phyloP scores from a whole-genome alignment of 2,113 vertebrate genomes.

The Corapipo altera region DNA sequence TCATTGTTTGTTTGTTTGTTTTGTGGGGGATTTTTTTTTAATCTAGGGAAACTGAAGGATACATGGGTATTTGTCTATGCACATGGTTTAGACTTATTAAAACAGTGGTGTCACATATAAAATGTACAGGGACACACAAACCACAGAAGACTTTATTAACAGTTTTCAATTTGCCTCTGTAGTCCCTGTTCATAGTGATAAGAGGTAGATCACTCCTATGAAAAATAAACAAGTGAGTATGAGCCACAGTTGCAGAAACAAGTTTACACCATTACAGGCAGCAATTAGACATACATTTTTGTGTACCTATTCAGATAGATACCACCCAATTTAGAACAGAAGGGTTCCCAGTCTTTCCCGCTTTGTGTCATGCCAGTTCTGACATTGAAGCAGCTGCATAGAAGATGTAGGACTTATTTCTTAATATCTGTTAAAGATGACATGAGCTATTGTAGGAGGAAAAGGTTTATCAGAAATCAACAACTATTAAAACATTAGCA shows the following conservation, averaged over 20 bases:
- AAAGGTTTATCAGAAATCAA: neutral
- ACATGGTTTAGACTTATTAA: neutral
- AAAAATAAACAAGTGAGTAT: neutral
- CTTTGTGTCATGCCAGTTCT: neutral
- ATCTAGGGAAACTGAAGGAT: neutral
- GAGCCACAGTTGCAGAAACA: neutral
- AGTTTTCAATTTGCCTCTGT: neutral
- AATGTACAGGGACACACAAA: neutral
- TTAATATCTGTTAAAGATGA: neutral
- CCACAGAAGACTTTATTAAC: neutral
- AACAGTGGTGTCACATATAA: neutral
- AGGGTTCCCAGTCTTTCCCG: neutral
- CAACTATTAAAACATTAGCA: neutral
- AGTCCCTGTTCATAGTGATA: neutral
- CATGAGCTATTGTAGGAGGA: neutral
- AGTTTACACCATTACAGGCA: neutral
- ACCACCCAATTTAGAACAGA: neutral
- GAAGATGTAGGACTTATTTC: neutral
- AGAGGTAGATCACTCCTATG: neutral
- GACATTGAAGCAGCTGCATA: neutral
- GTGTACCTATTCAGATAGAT: neutral
- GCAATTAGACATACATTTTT: neutral
- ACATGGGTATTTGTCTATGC: neutral
- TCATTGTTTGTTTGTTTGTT: neutral
- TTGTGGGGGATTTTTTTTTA: neutral